Evolutionary conservation across 2,113 vertebrate species (phyloP).

Genomic region (Strix uralensis): DNA sequence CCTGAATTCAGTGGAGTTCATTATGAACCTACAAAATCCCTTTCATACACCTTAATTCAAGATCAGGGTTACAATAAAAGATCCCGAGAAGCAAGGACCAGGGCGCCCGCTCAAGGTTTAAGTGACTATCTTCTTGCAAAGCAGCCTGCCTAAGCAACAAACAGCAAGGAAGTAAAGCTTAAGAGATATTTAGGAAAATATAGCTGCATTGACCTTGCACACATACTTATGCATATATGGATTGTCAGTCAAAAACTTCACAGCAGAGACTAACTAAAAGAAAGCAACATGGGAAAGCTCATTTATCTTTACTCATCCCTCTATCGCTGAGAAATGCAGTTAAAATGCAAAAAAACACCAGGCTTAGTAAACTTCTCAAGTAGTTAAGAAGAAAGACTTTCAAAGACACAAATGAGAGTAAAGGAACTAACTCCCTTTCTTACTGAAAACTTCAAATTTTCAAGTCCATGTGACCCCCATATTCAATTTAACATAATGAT

Average conservation of each 20-base stretch:
- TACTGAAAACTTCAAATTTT: neutral
- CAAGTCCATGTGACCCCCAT: neutral
- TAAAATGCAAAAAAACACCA: neutral
- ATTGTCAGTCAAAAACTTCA: neutral
- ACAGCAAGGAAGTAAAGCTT: neutral
- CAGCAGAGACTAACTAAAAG: neutral
- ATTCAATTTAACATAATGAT: neutral
- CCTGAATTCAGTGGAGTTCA: neutral
- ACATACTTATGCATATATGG: neutral
- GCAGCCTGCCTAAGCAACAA: neutral
- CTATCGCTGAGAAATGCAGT: neutral
- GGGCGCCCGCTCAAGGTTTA: accelerated
- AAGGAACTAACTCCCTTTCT: neutral
- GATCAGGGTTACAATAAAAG: neutral
- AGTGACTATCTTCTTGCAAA: neutral
- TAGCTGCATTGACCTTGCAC: neutral
- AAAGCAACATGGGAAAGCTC: neutral
- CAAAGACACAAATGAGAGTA: neutral
- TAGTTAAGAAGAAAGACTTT: neutral
- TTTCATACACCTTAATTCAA: neutral
- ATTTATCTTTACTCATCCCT: neutral
- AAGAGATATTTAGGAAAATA: neutral
- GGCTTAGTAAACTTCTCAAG: neutral
- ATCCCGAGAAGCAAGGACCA: neutral
- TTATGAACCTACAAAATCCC: neutral